Evolutionary conservation across 2,797 vertebrate genomes (phyloP).

Genomic region (Scyliorhinus canicula): DNA sequence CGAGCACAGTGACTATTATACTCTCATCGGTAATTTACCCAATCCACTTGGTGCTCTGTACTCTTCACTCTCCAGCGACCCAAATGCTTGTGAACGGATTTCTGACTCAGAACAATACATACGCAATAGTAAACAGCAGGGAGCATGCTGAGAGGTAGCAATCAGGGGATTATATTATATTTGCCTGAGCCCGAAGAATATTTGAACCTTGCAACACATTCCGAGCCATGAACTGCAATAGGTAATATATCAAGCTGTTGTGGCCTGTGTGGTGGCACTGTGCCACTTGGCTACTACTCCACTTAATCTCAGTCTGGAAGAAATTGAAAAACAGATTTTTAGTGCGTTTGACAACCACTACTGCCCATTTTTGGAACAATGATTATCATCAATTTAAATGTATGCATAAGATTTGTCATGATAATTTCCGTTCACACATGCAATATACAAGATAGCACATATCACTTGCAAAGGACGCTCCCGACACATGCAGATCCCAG

Average conservation of each 20-base stretch:
- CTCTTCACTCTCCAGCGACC: neutral
- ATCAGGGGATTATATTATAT: constrained; percentile 25
- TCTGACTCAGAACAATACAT: neutral
- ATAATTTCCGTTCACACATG: neutral
- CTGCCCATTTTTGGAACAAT: neutral
- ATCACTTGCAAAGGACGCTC: neutral
- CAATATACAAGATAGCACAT: neutral
- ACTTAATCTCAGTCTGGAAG: neutral
- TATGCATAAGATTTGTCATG: neutral
- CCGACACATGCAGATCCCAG: no score
- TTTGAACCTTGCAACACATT: constrained; percentile 19
- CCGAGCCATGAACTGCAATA: neutral
- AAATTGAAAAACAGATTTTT: neutral
- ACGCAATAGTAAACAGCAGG: neutral
- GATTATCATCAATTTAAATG: neutral
- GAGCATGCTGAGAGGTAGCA: neutral
- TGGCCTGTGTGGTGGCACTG: constrained; percentile 16
- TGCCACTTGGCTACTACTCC: constrained; percentile 11
- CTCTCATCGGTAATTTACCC: neutral
- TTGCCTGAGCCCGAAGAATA: constrained; percentile 4
- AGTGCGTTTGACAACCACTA: neutral
- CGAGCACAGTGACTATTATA: neutral
- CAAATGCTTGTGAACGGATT: neutral
- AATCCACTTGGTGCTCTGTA: neutral
- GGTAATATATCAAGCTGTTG: constrained; percentile 25